These are phyloP conservation scores for Brachypterus glaber DNA, from an alignment of 2,888 invertebrate species.

Conservation along the genomic window DNA sequence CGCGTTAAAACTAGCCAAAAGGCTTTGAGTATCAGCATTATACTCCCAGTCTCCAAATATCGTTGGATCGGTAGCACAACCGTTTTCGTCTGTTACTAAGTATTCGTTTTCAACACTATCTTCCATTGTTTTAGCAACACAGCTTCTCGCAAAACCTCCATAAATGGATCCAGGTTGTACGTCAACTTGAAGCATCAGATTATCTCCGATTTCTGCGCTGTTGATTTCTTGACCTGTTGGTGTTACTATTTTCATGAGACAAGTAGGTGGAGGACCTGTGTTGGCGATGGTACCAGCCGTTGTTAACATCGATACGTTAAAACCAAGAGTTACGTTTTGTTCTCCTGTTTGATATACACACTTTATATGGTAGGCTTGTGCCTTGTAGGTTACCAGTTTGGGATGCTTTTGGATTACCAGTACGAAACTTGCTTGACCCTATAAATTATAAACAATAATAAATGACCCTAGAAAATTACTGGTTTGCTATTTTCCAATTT, in stretches of 20 bases:
- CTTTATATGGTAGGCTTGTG: conserved; percentile 92
- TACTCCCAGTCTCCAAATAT: conserved; percentile 93
- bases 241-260: conserved; percentile 85
- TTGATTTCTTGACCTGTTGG: conserved; percentile 79
- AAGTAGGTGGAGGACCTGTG: conserved; percentile 87
- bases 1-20: conserved; percentile 83
- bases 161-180: conserved; percentile 59
- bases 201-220: conserved; percentile 87
- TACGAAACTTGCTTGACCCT: conserved; percentile 88
- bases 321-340: conserved; percentile 84
- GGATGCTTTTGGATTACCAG: conserved; percentile 95
- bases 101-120: conserved; percentile 83
- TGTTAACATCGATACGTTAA: conserved; percentile 91
- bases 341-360: conserved; percentile 92
- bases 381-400: conserved; percentile 85
- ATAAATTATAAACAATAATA: conserved; percentile 23
- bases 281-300: conserved; percentile 93
- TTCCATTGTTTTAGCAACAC: conserved; percentile 87
- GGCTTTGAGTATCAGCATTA: conserved; percentile 72
- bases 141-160: conserved; percentile 87
- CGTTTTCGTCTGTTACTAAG: conserved; percentile 86
- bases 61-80: conserved; percentile 84
- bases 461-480: not conserved
- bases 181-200: conserved; percentile 56
- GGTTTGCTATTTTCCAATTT: not conserved